phyloP scores from a whole-genome alignment of 2,888 invertebrate genomes.

The Pecten maximus region DNA sequence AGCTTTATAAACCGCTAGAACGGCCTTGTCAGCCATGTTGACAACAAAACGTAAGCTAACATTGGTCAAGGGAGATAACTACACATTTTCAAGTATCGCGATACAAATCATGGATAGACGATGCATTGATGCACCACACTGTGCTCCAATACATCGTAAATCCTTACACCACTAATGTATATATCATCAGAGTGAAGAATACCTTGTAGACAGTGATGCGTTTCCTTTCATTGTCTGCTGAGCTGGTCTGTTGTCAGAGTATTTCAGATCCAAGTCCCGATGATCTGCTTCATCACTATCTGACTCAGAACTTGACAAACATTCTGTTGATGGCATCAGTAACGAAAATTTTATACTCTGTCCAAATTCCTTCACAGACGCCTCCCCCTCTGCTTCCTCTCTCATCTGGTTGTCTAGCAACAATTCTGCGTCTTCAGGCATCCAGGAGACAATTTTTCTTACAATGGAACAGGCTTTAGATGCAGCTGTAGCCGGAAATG shows the following conservation, averaged over 20 bases:
- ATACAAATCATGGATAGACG: too few species aligned
- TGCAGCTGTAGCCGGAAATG: conserved; percentile 78
- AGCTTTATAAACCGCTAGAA: too few species aligned
- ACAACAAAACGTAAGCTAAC: too few species aligned
- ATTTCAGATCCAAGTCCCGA: conserved; percentile 67
- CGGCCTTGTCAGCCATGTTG: too few species aligned
- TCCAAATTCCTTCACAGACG: conserved; percentile 73
- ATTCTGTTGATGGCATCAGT: conserved; percentile 49
- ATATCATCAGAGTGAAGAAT: not conserved
- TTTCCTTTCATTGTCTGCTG: conserved; percentile 38
- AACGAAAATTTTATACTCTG: conserved; percentile 71
- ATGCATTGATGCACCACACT: too few species aligned
- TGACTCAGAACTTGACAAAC: conserved; percentile 71
- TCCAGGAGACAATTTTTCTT: conserved; percentile 69
- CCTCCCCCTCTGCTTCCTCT: conserved; percentile 72
- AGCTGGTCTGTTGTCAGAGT: conserved; percentile 54
- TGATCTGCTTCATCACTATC: conserved; percentile 71
- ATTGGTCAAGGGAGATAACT: too few species aligned
- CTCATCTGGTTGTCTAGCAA: conserved; percentile 62
- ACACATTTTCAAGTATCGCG: too few species aligned
- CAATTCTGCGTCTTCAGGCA: conserved; percentile 72
- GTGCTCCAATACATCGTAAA: too few species aligned
- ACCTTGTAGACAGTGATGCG: not conserved
- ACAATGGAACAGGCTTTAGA: conserved; percentile 76
- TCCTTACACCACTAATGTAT: too few species aligned